phyloP scores from a whole-genome alignment of 1,140 invertebrate genomes.

The Cherax quadricarinatus region DNA sequence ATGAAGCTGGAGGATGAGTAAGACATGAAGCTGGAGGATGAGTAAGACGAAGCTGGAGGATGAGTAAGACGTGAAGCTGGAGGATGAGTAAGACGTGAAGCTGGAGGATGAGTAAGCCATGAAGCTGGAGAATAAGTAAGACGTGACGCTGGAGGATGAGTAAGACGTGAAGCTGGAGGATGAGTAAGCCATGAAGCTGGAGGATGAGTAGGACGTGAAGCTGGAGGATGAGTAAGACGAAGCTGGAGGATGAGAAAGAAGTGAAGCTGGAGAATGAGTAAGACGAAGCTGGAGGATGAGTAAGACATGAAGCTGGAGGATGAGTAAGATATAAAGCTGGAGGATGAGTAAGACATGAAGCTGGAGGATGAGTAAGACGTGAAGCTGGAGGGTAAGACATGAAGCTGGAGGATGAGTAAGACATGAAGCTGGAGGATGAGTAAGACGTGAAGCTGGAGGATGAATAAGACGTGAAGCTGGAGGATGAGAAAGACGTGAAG shows the following conservation, averaged over 20 bases:
- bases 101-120: too few relatives aligned
- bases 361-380: background rate
- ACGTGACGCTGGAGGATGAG: background rate
- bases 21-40: background rate
- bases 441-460: background rate
- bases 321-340: too few relatives aligned
- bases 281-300: too few relatives aligned
- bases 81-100: background rate
- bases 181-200: background rate
- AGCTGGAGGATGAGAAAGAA: background rate
- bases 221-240: too few relatives aligned
- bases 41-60: too few relatives aligned
- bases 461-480: background rate
- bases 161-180: background rate
- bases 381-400: background rate
- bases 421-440: too few relatives aligned
- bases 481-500: background rate
- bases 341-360: background rate
- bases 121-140: background rate
- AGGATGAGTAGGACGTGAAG: background rate
- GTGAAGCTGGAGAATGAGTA: background rate
- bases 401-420: background rate
- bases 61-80: background rate
- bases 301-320: background rate
- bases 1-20: background rate